These are phyloP conservation scores for Rhineura floridana DNA, from an alignment of 2,113 vertebrate genomes.

Conservation along the genomic window DNA sequence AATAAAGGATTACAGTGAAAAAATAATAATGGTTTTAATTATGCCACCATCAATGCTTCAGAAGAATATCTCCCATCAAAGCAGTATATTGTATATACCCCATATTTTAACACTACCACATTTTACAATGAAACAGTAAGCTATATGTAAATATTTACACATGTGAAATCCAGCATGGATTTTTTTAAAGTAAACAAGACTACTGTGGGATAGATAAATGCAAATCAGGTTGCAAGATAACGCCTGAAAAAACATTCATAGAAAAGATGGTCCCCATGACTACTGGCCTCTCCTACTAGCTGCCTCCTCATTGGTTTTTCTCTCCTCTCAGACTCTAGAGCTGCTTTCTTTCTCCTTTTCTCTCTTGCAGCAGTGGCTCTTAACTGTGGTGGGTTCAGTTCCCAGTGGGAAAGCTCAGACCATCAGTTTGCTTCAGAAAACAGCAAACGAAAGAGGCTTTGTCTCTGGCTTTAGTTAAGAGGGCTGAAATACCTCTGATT, in stretches of 20 bases:
- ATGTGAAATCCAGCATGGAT: constrained; percentile 47
- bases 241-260: constrained; percentile 34
- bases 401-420: constrained; percentile 28
- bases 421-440: constrained; percentile 44
- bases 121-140: constrained; percentile 42
- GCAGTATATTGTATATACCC: background rate
- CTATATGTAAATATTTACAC: constrained; percentile 56
- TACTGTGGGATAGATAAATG: constrained; percentile 42
- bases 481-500: constrained; percentile 36
- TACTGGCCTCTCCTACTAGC: constrained; percentile 70
- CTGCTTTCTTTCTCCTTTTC: constrained; percentile 48
- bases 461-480: background rate
- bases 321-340: constrained; percentile 59
- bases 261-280: constrained; percentile 59
- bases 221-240: constrained; percentile 58
- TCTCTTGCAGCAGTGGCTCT: constrained; percentile 39
- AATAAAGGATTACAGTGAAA: background rate
- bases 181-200: constrained; percentile 51
- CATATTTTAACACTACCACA: constrained; percentile 19
- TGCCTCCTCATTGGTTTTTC: constrained; percentile 35
- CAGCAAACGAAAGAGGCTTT: constrained; percentile 42
- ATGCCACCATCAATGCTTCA: background rate
- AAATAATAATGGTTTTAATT: constrained; percentile 35
- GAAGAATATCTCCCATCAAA: constrained; percentile 21
- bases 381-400: constrained; percentile 17